Evolutionary conservation across 2,113 vertebrate genomes (phyloP).

Genomic region (Eptesicus fuscus): DNA sequence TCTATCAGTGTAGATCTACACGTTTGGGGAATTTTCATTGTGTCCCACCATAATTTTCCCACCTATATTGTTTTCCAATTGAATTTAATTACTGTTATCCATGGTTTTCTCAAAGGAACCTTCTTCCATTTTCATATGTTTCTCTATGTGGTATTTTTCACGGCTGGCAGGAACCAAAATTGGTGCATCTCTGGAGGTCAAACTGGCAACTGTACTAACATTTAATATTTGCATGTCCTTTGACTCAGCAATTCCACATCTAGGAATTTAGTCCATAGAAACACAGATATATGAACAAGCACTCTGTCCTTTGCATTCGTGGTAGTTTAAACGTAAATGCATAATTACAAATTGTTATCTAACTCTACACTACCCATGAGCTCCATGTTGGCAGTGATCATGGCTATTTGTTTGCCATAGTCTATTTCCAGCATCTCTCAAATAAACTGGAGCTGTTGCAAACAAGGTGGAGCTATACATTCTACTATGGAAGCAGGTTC

Average conservation of each 20-base stretch:
- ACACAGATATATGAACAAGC: background rate
- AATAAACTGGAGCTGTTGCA: background rate
- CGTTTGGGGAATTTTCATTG: background rate
- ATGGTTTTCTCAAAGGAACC: background rate
- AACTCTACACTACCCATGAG: background rate
- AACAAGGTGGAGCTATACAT: background rate
- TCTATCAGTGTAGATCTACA: background rate
- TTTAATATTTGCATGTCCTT: background rate
- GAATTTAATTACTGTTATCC: background rate
- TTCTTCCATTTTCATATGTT: constrained; percentile 5
- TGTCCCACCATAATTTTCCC: background rate
- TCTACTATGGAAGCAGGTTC: background rate
- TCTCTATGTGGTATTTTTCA: constrained; percentile 12
- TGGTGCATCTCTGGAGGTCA: constrained; percentile 9
- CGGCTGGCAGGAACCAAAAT: constrained; percentile 4
- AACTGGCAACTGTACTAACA: constrained; percentile 3
- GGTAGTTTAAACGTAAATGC: background rate
- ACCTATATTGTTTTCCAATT: background rate
- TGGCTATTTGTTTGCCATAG: background rate
- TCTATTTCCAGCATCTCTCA: constrained; percentile 14
- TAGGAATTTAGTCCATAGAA: constrained; percentile 8
- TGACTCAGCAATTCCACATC: constrained; percentile 7
- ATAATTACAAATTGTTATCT: background rate
- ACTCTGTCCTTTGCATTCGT: background rate
- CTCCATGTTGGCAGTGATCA: background rate